Evolutionary conservation across 2,113 vertebrate genomes (phyloP), one percentile per base, ranked within the genome.

Genomic region (Saccopteryx bilineata): DNA sequence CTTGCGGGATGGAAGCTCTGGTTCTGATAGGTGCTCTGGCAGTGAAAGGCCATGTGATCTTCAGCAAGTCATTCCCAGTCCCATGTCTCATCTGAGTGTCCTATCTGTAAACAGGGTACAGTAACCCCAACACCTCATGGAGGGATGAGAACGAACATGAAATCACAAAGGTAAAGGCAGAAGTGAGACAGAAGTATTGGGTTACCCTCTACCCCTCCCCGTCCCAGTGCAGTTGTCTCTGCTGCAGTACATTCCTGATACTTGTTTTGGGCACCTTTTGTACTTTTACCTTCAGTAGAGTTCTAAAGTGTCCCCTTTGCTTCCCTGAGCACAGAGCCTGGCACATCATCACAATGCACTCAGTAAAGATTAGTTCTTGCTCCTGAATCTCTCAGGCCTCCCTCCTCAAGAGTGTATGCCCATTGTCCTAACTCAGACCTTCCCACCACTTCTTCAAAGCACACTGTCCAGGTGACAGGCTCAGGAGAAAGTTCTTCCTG

Each of bases 111-210:
- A 68, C 28, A 75, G 8, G 21, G 50, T 50, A 8, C 39, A 69
- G 46, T 87, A 71, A 94, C 81, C 48, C 71, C 50, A 84, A 13
- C 15, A 61, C 19, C 28, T 33, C 26, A 52, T 23, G 39, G 65
- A 93, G 54, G 78, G 52, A 68, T 58, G 82, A n/a, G 84, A 82
- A 21, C 23, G 82, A 71, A 92, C 66, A 50, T 76, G 56, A 90
- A 86, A 60, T 90, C 33, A 23, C 72, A 23, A n/a, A 26, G 21
- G 23, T 75, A n/a, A 88, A 46, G 4, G 54, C 61, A 84, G n/a
- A 74, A 81, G 18, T 11, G 11, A 93, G 33, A 18, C 10, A 46
- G 10, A 50, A 28, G 52, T 31, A 21, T 28, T 26, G 23, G 5
- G 7, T 72, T 33, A 68, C 56, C 18, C 23, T 90, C 58, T 61